Evolutionary conservation across 1,140 invertebrate species (phyloP), one percentile per base, ranked within the genome.

Genomic region (Bombus breviceps): DNA sequence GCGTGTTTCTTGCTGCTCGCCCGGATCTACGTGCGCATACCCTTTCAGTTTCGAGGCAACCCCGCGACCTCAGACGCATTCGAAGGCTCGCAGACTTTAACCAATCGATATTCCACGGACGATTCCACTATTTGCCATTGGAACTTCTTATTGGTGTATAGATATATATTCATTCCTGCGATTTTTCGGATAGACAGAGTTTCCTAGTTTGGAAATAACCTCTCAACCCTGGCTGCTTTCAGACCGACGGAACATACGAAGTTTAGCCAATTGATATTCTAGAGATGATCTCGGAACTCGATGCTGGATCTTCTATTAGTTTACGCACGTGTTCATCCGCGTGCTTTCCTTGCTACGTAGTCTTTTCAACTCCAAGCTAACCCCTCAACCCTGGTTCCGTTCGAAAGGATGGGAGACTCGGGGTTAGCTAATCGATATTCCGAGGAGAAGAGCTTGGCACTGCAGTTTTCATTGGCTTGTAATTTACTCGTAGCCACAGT

Each of bases 1-100:
- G 90, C 82, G 86, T 78, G 88, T 89, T 91, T 87, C 86, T 87
- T 13, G 68, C 69, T 37, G 37, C 39, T 78, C 28, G n/a, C 3
- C 9, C 10, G 43, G 75, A n/a, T 43, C 66, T 43, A 59, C 34
- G 57, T 43, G 39, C 76, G n/a, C 75, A 53, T 85, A 81, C n/a
- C 68, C 57, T 76, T 84, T 84, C 75, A 43, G 53, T 57, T 79
- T 71, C 37, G 25, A 57, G 66, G 76, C 68, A 77, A 69, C 71
- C 57, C 53, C 57, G 34, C 47, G 66, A 81, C 68, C 79, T n/a
- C 47, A 13, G 47, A 39, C 15, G 37, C 43, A 62, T 79, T 47
- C 32, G 32, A 53, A 41, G 47, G 47, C 47, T 8, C 9, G 25
- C n/a, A 28, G 47, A 53, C 34, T 59, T 22, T 32, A 62, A 25